Evolutionary conservation across 2,888 invertebrate genomes (phyloP), one percentile per base, ranked within the genome.

Genomic region (Lysandra bellargus): DNA sequence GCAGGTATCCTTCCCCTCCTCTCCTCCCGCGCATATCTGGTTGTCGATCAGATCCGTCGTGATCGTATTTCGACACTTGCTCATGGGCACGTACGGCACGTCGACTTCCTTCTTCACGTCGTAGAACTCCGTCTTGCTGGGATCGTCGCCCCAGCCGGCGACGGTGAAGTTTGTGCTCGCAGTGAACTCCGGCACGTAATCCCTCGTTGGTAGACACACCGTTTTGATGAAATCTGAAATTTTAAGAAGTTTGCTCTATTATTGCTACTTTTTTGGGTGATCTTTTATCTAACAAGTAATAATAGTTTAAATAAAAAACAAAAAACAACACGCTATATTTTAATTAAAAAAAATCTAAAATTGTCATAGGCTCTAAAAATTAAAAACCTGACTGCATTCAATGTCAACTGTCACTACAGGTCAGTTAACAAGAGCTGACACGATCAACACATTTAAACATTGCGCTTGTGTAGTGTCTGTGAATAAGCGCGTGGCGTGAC

Each of bases 91-190:
- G 78, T 81, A 86, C 0, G 84, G 85, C 1, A 85, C 76, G 1
- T n/a, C 64, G 3, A 84, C 82, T 57, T 83, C 79, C 69, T 83
- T 83, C 78, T 87, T 87, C 37, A 85, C 81, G 6, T 86, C 83
- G 79, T 83, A 86, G 81, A 82, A 88, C 0, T 76, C 76, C 7
- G 53, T 33, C 17, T 30, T 76, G 1, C 33, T 57, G 53, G 76
- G 33, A 57, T 76, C 76, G 84, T 87, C 82, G 6, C 95, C 95
- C 95, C 95, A 95, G 2, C 95, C 95, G 79, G 94, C 90, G 2
- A 92, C 84, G 74, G 84, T 79, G 80, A 88, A 84, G 6, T 83
- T 81, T 0, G 84, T 84, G 6, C 75, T 76, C 4, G 14, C 9
- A 6, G 57, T 78, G 78, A 85, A 85, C 9, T 80, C 23, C 7